phyloP scores from a whole-genome alignment of 2,888 invertebrate genomes.

The Furcula furcula region DNA sequence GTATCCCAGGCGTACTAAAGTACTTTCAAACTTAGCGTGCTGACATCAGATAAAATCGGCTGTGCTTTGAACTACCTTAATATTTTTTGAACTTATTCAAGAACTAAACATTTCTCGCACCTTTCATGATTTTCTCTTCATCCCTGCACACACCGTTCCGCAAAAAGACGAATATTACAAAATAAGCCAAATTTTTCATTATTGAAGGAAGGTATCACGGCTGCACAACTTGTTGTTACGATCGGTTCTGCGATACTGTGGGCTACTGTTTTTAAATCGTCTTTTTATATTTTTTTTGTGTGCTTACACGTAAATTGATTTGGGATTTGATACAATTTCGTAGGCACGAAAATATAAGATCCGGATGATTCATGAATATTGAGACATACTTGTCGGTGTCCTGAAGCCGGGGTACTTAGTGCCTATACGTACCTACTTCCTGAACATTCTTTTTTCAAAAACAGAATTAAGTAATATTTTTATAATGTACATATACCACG shows the following conservation, averaged over 20 bases:
- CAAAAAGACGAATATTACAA: constrained; percentile 31
- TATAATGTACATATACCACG: no score
- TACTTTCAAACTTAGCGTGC: constrained; percentile 44
- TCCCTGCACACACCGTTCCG: constrained; percentile 49
- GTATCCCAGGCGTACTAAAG: constrained; percentile 51
- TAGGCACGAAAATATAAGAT: no score
- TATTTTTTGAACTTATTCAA: no score
- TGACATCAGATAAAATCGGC: constrained; percentile 35
- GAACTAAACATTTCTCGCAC: no score
- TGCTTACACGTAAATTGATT: not conserved
- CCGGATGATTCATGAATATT: no score
- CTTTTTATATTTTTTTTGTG: constrained; percentile 17
- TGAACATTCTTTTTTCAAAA: no score
- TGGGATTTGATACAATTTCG: no score
- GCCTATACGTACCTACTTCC: no score
- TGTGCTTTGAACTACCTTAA: constrained; percentile 5
- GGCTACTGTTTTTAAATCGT: constrained; percentile 29
- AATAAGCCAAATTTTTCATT: constrained; percentile 29
- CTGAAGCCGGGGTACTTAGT: no score
- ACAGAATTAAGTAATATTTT: no score
- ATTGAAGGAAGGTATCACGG: constrained; percentile 33
- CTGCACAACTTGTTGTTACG: constrained; percentile 35
- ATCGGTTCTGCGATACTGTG: constrained; percentile 30
- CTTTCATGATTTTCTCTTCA: constrained; percentile 74
- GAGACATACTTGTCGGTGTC: no score